Evolutionary conservation across 2,113 vertebrate genomes (phyloP), one percentile per base, ranked within the genome.

Genomic region (Stictonetta naevosa): DNA sequence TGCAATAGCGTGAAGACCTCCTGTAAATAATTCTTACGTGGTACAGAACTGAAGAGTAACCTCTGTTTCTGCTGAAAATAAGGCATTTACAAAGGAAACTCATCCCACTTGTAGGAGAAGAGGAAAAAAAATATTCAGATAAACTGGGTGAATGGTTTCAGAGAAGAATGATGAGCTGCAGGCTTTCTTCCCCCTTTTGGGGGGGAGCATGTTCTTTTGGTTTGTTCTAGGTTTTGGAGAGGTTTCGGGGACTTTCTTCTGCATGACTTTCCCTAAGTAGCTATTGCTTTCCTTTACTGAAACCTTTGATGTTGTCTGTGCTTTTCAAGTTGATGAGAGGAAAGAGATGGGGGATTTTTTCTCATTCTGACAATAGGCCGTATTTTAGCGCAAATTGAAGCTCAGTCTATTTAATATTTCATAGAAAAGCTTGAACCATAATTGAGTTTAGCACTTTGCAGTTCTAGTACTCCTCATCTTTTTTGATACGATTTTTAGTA

Each of bases 361-460:
- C 48, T 69, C 21, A 4, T 55, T 71, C 77, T 83, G 74, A 75
- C 42, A 75, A 18, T 50, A 66, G 82, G 17, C 42, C 12, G 29
- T 48, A 78, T 93, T 87, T 84, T 76, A 56, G 21, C 58, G 48
- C 72, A 66, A 86, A 80, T 46, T 76, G 31, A 86, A 84, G 53
- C 82, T 25, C 18, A 52, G 59, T 60, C 60, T 48, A 3, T 58
- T 66, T 63, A 46, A 6, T 72, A 18, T 64, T 91, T 76, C 29
- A 40, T 73, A 14, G 53, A 79, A 36, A 78, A 76, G 26, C 48
- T 66, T 33, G 29, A 91, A 13, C 58, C 3, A 3, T 96, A 33
- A 63, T 95, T 94, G 87, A 75, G 22, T 79, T 75, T 22, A 75
- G 78, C 44, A 46, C 44, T 87, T 92, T 13, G 53, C 56, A 55